Base-by-base conservation (phyloP, 2,113 vertebrate species). In the Limanda limanda region DNA sequence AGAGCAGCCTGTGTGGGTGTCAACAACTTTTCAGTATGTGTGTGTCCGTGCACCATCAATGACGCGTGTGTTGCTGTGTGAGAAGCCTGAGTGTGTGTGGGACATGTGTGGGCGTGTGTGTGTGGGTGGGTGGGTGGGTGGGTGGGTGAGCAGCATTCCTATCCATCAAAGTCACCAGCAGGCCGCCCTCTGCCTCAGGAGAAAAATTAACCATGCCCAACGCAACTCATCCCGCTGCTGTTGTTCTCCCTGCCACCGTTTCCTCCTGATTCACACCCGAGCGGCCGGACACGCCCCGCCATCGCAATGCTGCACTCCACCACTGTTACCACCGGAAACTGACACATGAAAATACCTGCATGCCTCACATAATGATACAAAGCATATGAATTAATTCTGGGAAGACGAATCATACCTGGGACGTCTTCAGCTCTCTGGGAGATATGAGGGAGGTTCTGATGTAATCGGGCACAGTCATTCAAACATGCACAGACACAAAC, bases 141-240 rank as follows among this genome's bases (percentile, higher is more conserved):
- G 82, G 79, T 88, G 93, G 86, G 85, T 88, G 90, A 93, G 66
- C 89, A 85, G 86, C 94, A 94, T 95, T 95, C 94, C 92, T 85
- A 89, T 92, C 86, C 84, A 90, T 90, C 91, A 91, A 92, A 92
- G 92, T 95, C 92, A 95, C 75, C 70, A 80, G 51, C 59, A 68
- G 86, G 85, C 77, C 87, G 86, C 78, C 88, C 89, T 91, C 81
- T 81, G 78, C 84, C 87, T 91, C 52, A 62, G 79, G 88, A 90
- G 89, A 86, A 87, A 91, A 85, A 91, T 88, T 83, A 92, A 89
- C 86, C 74, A 27, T 88, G 78, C 86, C 84, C 79, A 48, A 77
- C 64, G n/a, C 37, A 3, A 35, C 79, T 90, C 78, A 77, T 72
- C 66, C 74, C 7, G 76, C 81, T 21, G 76, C 52, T 51, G 78